Evolutionary conservation across 2,797 vertebrate species (phyloP).

Genomic region (Arrhamphus sclerolepis): DNA sequence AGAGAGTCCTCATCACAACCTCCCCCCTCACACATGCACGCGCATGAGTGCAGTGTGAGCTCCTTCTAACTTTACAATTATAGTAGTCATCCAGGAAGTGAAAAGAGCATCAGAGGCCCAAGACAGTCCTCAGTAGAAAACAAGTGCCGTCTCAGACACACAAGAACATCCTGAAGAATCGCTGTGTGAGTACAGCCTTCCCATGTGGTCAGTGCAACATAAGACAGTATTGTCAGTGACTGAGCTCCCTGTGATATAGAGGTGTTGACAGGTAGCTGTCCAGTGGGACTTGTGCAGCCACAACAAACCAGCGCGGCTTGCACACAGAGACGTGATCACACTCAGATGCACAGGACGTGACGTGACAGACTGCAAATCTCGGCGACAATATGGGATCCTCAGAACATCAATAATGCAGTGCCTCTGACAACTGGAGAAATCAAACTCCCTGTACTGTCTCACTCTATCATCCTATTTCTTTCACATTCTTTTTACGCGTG

Average conservation of each 20-base stretch:
- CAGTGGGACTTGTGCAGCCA: constrained; percentile 50
- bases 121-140: constrained; percentile 41
- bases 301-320: constrained; percentile 34
- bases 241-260: constrained; percentile 60
- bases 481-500: constrained; percentile 18
- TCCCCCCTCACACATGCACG: not conserved
- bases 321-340: constrained; percentile 3
- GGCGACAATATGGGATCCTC: constrained; percentile 62
- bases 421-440: constrained; percentile 69
- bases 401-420: constrained; percentile 78
- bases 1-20: constrained; percentile 35
- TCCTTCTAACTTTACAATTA: constrained; percentile 46
- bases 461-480: constrained; percentile 46
- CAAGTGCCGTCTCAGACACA: constrained; percentile 34
- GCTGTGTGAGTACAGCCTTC: constrained; percentile 24
- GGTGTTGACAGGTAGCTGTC: constrained; percentile 74
- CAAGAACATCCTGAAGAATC: constrained; percentile 31
- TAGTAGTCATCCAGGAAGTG: constrained; percentile 18
- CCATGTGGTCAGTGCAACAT: constrained; percentile 59
- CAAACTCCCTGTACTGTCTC: constrained; percentile 55
- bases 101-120: constrained; percentile 31
- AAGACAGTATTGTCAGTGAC: constrained; percentile 53
- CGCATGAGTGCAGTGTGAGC: not conserved
- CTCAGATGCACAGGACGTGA: constrained; percentile 41
- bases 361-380: constrained; percentile 63